A percentile compares a stretch with the other conserved stretches of the same genome.
Conservation (phyloP, 2,113 vertebrate species). For the Callipepla californica region DNA sequence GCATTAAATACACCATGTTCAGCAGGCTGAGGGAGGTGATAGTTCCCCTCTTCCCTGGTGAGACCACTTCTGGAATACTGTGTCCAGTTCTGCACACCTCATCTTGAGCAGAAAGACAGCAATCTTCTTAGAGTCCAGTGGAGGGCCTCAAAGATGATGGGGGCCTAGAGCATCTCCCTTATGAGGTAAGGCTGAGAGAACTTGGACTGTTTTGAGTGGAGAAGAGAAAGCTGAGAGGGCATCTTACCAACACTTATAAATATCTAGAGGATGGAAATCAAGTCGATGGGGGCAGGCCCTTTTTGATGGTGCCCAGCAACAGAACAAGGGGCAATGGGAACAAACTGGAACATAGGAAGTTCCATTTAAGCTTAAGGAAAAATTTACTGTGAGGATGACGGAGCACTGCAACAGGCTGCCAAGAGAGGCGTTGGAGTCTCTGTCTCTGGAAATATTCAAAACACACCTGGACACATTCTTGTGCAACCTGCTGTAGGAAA, state of each 20-base stretch:
- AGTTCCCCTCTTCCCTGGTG: neutral
- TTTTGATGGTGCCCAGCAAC: neutral
- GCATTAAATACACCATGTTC: neutral
- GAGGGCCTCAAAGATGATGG: neutral
- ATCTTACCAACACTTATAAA: neutral
- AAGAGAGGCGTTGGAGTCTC: neutral
- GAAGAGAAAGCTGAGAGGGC: neutral
- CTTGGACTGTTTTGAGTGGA: neutral
- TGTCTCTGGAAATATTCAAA: neutral
- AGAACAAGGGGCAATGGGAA: neutral
- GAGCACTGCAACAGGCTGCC: neutral
- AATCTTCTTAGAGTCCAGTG: neutral
- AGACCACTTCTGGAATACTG: neutral
- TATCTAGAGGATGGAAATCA: neutral
- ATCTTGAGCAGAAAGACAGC: neutral
- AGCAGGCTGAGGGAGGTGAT: neutral
- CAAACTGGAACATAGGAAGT: neutral
- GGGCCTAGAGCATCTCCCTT: neutral
- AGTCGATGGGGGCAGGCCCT: neutral
- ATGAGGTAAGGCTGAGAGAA: neutral
- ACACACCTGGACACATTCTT: neutral
- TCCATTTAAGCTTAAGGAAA: neutral
- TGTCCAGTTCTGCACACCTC: neutral
- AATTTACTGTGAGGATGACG: neutral
- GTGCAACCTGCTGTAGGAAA: neutral